phyloP scores from a whole-genome alignment of 2,113 vertebrate species.

The Sialia sialis region DNA sequence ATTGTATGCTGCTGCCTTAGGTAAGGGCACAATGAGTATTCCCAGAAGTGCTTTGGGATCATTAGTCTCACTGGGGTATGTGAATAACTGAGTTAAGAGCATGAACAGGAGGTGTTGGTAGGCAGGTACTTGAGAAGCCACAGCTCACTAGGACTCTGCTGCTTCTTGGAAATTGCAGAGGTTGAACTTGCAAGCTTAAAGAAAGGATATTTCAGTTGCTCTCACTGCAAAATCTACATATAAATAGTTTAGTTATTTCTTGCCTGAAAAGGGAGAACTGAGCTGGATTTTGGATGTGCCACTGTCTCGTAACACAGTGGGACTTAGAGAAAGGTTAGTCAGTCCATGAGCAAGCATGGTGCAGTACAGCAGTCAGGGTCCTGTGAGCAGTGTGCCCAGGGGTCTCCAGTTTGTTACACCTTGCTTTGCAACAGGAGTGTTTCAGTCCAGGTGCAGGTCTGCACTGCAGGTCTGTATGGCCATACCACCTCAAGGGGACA shows the following conservation, averaged over 20 bases:
- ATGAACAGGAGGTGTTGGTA: not conserved
- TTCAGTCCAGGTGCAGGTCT: not conserved
- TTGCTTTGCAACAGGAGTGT: not conserved
- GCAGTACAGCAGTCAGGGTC: rapidly evolving
- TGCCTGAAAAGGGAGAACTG: not conserved
- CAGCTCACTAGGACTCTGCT: not conserved
- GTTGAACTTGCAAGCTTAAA: not conserved
- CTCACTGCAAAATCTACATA: not conserved
- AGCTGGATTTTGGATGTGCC: not conserved
- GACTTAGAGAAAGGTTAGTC: not conserved
- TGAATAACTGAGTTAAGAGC: not conserved
- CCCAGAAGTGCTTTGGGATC: not conserved
- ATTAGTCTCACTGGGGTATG: not conserved
- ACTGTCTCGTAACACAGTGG: rapidly evolving
- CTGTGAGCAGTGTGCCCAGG: not conserved
- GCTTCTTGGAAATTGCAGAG: not conserved
- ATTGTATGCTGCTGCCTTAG: not conserved
- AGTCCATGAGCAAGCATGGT: rapidly evolving
- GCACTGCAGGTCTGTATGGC: not conserved
- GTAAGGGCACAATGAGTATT: not conserved
- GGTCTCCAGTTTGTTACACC: not conserved
- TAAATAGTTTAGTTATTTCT: not conserved
- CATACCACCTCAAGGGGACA: rapidly evolving
- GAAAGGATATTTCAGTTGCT: not conserved
- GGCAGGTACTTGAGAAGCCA: not conserved